Percentiles rank a stretch among this genome's conserved stretches.
phyloP scores from a whole-genome alignment of 2,888 invertebrate genomes.

The Suillia variegata region DNA sequence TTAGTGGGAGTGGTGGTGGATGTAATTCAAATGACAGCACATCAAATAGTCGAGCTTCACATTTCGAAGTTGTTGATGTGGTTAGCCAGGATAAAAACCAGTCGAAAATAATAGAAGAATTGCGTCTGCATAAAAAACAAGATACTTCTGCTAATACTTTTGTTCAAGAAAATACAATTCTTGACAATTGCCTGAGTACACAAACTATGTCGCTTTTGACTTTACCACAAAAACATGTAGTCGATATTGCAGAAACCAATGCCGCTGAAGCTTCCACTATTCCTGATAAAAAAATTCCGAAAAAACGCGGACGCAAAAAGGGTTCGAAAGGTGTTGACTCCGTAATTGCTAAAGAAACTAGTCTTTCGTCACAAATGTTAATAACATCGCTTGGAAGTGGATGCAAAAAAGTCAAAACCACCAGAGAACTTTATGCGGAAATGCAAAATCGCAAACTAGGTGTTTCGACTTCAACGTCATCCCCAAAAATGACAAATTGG shows the following conservation, averaged over 20 bases:
- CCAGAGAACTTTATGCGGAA: conserved; percentile 59
- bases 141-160: neutral
- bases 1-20: conserved; percentile 21
- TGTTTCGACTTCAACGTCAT: conserved; percentile 31
- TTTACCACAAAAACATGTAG: conserved; percentile 5
- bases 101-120: conserved; percentile 33
- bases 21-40: conserved; percentile 45
- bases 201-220: conserved; percentile 18
- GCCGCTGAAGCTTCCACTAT: neutral
- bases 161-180: neutral
- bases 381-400: conserved; percentile 41
- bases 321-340: conserved; percentile 59
- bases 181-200: neutral
- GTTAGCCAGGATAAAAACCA: conserved; percentile 31
- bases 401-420: conserved; percentile 60
- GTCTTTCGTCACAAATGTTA: conserved; percentile 51
- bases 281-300: conserved; percentile 37
- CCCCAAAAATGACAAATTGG: conserved; percentile 37
- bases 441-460: conserved; percentile 55
- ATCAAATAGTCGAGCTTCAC: conserved; percentile 47
- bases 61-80: conserved; percentile 40
- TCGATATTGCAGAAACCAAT: neutral
- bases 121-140: conserved; percentile 21
- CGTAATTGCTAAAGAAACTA: conserved; percentile 51
- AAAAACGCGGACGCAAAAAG: conserved; percentile 59